Evolutionary conservation across 35 echinoderm and acorn worm genomes (phyloP), one percentile per base, ranked within the genome.

Genomic region (Ophioderma brevispina): DNA sequence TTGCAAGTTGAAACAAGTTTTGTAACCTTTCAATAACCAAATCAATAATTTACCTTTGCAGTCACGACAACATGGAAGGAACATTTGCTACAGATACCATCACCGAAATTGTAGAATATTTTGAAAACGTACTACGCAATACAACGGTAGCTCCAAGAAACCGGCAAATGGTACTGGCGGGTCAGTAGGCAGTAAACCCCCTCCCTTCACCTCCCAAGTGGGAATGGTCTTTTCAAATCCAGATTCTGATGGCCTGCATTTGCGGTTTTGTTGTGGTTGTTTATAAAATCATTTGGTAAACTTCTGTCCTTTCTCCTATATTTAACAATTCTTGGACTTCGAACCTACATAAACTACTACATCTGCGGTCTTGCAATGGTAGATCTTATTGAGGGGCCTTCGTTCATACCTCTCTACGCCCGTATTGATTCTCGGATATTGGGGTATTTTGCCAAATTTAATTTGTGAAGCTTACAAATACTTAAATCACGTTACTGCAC

Each of bases 351-450:
- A 11, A 94, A 94, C 41, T 94, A 89, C 40, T 94, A 78, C 30
- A 81, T 94, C 38, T 64, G 88, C 13, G 82, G 56, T 39, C 37
- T 94, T 31, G 92, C 92, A 13, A 50, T 94, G 33, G 92, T 86
- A 23, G 92, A 94, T 55, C 42, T 87, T 17, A 50, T 89, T 19
- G 64, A 82, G 4, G 92, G 1, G n/a, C 25, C 17, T 36, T 79
- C 31, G 83, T 38, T 11, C 84, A 78, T n/a, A 31, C 38, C 59
- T 31, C 41, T 92, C 8, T 85, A 76, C 19, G 75, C 64, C 5
- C 21, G 19, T 37, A 39, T 30, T 87, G 35, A 31, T 87, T 30
- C n/a, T 77, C 2, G 85, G 64, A 4, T 39, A 78, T 33, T 87
- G 85, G 85, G 70, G 70, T 17, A 78, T 87, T 75, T 21, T 34